These are phyloP conservation scores for Pelodiscus sinensis DNA, from an alignment of 2,113 vertebrate genomes.

Conservation along the genomic window DNA sequence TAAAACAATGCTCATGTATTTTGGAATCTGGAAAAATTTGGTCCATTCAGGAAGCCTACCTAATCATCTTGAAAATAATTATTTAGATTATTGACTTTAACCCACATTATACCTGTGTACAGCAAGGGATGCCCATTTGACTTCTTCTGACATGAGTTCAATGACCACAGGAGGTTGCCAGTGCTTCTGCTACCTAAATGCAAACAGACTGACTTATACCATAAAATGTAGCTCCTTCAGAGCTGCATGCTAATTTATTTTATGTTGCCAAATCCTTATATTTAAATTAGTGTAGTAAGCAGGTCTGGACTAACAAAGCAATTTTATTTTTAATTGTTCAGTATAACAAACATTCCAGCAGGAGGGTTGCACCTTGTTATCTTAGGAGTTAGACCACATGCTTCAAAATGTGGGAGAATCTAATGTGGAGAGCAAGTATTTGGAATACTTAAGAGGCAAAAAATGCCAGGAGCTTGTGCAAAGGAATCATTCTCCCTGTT, in stretches of 20 bases:
- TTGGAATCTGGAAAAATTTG: background rate
- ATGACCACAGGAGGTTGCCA: background rate
- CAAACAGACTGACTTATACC: background rate
- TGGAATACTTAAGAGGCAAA: background rate
- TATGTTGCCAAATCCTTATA: background rate
- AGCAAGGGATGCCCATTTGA: background rate
- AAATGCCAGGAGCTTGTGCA: background rate
- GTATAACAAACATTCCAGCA: background rate
- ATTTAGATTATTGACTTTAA: background rate
- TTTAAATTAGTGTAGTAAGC: background rate
- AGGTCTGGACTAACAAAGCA: background rate
- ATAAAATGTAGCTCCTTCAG: background rate
- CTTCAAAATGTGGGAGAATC: constrained; percentile 9
- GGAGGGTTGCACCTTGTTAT: background rate
- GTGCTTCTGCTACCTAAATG: background rate
- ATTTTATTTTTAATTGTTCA: constrained; percentile 24
- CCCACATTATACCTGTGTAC: background rate
- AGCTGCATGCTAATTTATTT: background rate
- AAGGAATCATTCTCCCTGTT: background rate
- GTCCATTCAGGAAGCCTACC: background rate
- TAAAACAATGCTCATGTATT: background rate
- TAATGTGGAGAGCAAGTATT: background rate
- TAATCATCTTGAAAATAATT: constrained; percentile 14
- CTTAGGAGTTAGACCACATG: background rate
- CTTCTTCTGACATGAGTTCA: background rate